Percentiles rank a stretch among this genome's conserved stretches.
These are phyloP conservation scores for Leptarthrus brevirostris DNA, from an alignment of 2,888 invertebrate genomes.

Conservation along the genomic window DNA sequence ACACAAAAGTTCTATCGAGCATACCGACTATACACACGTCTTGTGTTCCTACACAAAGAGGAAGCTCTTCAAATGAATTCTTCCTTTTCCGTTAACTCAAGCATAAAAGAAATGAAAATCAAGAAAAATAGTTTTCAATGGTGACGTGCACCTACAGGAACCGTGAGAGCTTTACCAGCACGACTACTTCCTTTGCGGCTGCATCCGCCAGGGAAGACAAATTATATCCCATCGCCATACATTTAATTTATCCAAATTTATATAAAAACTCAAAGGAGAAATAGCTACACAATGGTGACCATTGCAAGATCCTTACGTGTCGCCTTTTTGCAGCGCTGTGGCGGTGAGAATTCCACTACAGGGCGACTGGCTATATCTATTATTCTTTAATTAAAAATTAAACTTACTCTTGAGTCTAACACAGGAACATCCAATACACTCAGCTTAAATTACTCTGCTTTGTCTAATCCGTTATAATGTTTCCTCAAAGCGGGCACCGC, in stretches of 20 bases:
- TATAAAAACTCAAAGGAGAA: constrained; percentile 1
- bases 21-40: constrained; percentile 7
- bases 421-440: constrained; percentile 29
- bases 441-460: constrained; percentile 32
- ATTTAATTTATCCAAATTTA: constrained; percentile 44
- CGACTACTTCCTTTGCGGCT: not conserved
- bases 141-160: constrained; percentile 26
- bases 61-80: constrained; percentile 7
- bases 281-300: not conserved
- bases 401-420: constrained; percentile 22
- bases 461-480: constrained; percentile 36
- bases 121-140: constrained; percentile 40
- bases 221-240: constrained; percentile 31
- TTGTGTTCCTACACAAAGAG: not conserved
- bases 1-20: constrained; percentile 1
- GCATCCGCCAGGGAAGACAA: constrained; percentile 38
- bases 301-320: not conserved
- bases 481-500: constrained; percentile 4
- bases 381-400: constrained; percentile 48
- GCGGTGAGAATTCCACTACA: not conserved
- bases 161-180: constrained; percentile 19
- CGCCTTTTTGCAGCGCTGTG: not conserved
- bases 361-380: constrained; percentile 18
- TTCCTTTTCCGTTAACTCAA: constrained; percentile 30
- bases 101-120: constrained; percentile 45